Conservation (phyloP, 2,797 vertebrate species). For the Poecile montanus region DNA sequence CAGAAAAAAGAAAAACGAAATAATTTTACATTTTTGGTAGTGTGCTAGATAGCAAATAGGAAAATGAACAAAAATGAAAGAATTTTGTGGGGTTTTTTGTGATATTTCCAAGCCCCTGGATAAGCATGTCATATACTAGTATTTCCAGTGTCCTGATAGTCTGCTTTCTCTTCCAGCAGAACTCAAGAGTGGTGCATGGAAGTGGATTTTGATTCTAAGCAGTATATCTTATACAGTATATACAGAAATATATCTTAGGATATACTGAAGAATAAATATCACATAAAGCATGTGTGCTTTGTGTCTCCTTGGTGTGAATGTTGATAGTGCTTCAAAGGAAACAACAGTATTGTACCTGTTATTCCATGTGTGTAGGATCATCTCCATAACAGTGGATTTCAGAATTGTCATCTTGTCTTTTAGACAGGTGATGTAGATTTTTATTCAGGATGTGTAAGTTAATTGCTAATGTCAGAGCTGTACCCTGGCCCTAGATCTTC, state of each 20-base stretch:
- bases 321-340: neutral
- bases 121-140: neutral
- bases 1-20: neutral
- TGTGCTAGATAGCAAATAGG: neutral
- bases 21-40: neutral
- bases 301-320: neutral
- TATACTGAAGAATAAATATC: neutral
- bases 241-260: neutral
- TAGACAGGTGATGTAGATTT: neutral
- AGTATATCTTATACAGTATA: neutral
- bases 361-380: neutral
- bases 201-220: neutral
- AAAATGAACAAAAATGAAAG: neutral
- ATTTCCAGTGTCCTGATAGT: neutral
- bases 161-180: neutral
- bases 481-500: neutral
- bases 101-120: neutral
- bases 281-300: neutral
- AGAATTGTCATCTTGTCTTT: neutral
- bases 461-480: neutral
- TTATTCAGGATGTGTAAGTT: neutral
- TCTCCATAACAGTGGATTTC: neutral
- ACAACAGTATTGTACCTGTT: accelerated
- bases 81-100: neutral
- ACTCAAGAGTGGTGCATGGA: neutral